Conservation (phyloP, 1,140 invertebrate genomes). For the Lucilia sericata region DNA sequence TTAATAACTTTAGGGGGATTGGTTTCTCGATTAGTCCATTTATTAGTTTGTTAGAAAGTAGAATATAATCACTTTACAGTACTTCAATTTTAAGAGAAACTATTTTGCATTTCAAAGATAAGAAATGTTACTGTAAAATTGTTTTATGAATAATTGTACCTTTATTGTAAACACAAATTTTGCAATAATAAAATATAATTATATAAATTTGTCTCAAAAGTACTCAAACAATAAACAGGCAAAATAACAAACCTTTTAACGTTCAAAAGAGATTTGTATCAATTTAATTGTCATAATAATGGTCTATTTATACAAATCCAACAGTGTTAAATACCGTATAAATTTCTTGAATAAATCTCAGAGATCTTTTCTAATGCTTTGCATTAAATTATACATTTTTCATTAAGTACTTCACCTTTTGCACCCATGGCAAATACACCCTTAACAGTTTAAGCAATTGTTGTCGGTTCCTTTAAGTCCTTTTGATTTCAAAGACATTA, state of each 20-base stretch:
- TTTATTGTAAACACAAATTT: too few species aligned
- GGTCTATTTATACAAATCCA: not conserved
- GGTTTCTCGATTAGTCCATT: too few species aligned
- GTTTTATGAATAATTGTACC: too few species aligned
- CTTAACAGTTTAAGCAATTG: not conserved
- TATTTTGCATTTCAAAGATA: too few species aligned
- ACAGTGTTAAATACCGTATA: not conserved
- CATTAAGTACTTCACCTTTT: conserved; percentile 1
- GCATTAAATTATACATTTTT: not conserved
- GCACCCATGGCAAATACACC: too few species aligned
- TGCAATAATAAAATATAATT: too few species aligned
- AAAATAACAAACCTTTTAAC: not conserved
- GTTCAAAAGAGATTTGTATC: not conserved
- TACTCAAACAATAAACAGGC: not conserved
- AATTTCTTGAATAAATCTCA: not conserved
- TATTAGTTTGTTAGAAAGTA: too few species aligned
- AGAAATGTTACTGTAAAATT: too few species aligned
- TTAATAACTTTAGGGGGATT: too few species aligned
- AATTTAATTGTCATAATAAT: not conserved
- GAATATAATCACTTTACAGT: too few species aligned
- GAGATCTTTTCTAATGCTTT: not conserved
- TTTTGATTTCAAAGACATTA: not conserved
- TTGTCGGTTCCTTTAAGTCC: not conserved
- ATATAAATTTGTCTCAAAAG: too few species aligned
- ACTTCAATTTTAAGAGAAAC: too few species aligned